Evolutionary conservation across 2,797 vertebrate genomes (phyloP).

Genomic region (Acrossocheilus wenchowensis): DNA sequence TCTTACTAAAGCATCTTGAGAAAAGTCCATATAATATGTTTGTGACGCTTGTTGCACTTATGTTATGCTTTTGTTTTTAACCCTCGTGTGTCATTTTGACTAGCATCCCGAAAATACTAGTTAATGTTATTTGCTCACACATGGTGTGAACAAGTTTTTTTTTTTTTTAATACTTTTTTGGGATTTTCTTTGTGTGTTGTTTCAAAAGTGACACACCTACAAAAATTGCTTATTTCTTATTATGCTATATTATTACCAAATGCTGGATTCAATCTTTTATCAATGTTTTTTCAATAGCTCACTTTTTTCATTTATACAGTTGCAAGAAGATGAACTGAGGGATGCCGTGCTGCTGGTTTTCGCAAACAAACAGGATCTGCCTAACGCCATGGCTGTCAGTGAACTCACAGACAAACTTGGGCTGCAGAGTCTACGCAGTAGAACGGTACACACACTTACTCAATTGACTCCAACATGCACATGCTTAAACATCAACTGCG

Average conservation of each 20-base stretch:
- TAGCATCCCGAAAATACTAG: background rate
- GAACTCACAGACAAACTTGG: constrained; percentile 88
- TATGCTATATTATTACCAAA: too few species aligned
- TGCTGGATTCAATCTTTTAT: too few species aligned
- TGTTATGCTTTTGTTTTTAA: background rate
- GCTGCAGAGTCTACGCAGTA: constrained; percentile 80
- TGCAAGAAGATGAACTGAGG: constrained; percentile 88
- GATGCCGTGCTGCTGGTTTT: constrained; percentile 88
- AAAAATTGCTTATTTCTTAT: too few species aligned
- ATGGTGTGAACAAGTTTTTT: background rate
- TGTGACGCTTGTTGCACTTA: background rate
- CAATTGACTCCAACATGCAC: background rate
- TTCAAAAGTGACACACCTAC: too few species aligned
- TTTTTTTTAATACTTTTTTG: too few species aligned
- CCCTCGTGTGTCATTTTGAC: background rate
- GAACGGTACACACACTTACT: constrained; percentile 71
- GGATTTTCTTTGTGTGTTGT: too few species aligned
- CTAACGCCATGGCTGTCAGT: constrained; percentile 86
- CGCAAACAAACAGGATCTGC: constrained; percentile 94
- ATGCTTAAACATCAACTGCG: background rate
- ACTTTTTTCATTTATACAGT: constrained; percentile 64
- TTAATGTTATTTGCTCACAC: background rate
- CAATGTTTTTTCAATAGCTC: too few species aligned
- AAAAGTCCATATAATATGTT: background rate
- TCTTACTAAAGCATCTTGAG: background rate